Percentiles rank a stretch among this genome's conserved stretches.
Evolutionary conservation across 2,797 vertebrate species (phyloP).

Genomic region (Adrianichthys oophorus): DNA sequence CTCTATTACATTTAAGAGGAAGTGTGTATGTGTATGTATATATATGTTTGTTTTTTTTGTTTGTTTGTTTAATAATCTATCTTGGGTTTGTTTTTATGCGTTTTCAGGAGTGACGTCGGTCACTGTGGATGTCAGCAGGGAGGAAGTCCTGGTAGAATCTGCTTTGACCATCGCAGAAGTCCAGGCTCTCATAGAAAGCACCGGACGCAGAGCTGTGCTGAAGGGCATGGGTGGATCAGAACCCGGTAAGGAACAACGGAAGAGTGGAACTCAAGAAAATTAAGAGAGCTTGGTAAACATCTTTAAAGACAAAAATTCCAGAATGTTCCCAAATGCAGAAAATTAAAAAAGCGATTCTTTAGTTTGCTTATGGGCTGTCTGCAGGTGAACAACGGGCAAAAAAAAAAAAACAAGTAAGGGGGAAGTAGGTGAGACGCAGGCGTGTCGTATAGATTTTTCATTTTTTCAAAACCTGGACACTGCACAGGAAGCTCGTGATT

Average conservation of each 20-base stretch:
- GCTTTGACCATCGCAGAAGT: conserved; percentile 77
- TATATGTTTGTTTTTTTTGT: not conserved
- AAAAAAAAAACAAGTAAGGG: too few species aligned
- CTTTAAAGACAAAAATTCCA: not conserved
- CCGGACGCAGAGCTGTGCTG: conserved; percentile 83
- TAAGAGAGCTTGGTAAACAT: too few species aligned
- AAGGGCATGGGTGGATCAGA: conserved; percentile 83
- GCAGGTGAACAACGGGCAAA: too few species aligned
- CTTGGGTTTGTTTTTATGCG: not conserved
- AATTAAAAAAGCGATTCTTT: too few species aligned
- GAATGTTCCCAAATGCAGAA: too few species aligned
- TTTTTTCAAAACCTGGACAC: too few species aligned
- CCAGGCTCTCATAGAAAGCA: conserved; percentile 84
- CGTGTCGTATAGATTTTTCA: too few species aligned
- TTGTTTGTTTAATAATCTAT: too few species aligned
- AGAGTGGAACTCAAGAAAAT: not conserved
- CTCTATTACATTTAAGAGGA: too few species aligned
- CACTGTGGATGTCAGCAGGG: conserved; percentile 72
- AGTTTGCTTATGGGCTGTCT: too few species aligned
- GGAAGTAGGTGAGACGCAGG: too few species aligned
- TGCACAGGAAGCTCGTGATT: too few species aligned
- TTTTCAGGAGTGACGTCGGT: conserved; percentile 79
- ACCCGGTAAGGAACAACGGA: conserved; percentile 55
- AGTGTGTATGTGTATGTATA: not conserved
- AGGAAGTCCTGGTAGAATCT: conserved; percentile 85